Conservation (phyloP, 2,797 vertebrate species). For the Mastacembelus armatus region DNA sequence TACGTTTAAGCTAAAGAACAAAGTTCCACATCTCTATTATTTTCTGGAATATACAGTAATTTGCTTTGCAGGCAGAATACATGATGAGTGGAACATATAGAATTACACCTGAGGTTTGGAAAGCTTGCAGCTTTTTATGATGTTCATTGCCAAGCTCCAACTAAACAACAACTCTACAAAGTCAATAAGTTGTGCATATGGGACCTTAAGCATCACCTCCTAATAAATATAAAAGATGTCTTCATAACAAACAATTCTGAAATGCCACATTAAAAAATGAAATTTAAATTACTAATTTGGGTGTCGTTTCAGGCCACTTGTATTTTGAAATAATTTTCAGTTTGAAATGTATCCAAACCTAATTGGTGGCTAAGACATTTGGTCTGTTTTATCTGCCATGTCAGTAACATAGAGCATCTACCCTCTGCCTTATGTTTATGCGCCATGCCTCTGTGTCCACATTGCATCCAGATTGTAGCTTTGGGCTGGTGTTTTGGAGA, state of each 20-base stretch:
- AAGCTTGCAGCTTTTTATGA: slow-evolving; percentile 28
- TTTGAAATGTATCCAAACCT: neutral
- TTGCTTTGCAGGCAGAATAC: slow-evolving; percentile 39
- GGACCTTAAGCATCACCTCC: neutral
- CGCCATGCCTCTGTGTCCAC: neutral
- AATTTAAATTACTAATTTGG: neutral
- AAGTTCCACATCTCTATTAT: slow-evolving; percentile 10
- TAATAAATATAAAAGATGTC: slow-evolving; percentile 20
- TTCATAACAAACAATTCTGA: slow-evolving; percentile 23
- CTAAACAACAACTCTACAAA: slow-evolving; percentile 27
- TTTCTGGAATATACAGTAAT: slow-evolving; percentile 42
- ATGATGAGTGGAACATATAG: slow-evolving; percentile 37
- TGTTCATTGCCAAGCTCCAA: slow-evolving; percentile 1
- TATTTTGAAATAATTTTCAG: neutral
- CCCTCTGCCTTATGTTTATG: neutral
- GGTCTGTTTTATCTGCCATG: neutral
- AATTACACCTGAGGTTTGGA: slow-evolving; percentile 27
- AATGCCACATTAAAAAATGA: neutral
- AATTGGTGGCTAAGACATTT: neutral
- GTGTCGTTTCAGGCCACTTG: neutral
- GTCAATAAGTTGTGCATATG: slow-evolving; percentile 29
- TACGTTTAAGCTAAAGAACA: slow-evolving; percentile 9
- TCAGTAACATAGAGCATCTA: neutral
- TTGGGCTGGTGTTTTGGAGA: slow-evolving; percentile 94
- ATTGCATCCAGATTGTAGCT: slow-evolving; percentile 89